Evolutionary conservation across 2,113 vertebrate genomes (phyloP).

Genomic region (Sorex araneus): DNA sequence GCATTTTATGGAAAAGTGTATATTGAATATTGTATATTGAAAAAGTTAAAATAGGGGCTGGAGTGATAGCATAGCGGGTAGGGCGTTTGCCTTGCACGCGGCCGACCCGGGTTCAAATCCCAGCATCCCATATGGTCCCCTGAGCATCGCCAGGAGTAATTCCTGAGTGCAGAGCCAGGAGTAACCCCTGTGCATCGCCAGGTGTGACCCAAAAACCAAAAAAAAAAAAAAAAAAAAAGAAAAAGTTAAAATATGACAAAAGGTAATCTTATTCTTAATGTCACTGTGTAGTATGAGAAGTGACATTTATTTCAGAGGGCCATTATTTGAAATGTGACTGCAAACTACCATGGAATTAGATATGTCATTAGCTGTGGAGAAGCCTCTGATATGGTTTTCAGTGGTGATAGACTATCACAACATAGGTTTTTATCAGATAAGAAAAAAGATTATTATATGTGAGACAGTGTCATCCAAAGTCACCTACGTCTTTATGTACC

Average conservation of each 20-base stretch:
- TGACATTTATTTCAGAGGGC: background rate
- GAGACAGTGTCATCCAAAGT: background rate
- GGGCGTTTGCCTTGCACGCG: too few species aligned
- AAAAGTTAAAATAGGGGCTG: too few species aligned
- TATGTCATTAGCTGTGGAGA: background rate
- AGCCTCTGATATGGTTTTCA: background rate
- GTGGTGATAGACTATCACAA: background rate
- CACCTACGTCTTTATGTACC: background rate
- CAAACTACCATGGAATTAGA: background rate
- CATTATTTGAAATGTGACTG: background rate
- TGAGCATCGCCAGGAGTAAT: too few species aligned
- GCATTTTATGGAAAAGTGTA: background rate
- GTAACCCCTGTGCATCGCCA: too few species aligned
- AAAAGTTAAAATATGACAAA: background rate
- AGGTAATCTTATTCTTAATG: background rate
- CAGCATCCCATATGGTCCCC: too few species aligned
- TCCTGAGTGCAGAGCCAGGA: too few species aligned
- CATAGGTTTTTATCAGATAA: background rate
- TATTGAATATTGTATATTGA: background rate
- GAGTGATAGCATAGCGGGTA: too few species aligned
- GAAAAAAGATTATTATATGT: constrained; percentile 22
- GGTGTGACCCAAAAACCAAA: too few species aligned
- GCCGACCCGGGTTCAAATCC: too few species aligned
- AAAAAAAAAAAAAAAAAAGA: too few species aligned
- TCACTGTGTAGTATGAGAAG: background rate